Percentiles rank a stretch among this genome's conserved stretches.
Conservation (phyloP, 2,797 vertebrate genomes). For the Dromococcyx pavoninus region DNA sequence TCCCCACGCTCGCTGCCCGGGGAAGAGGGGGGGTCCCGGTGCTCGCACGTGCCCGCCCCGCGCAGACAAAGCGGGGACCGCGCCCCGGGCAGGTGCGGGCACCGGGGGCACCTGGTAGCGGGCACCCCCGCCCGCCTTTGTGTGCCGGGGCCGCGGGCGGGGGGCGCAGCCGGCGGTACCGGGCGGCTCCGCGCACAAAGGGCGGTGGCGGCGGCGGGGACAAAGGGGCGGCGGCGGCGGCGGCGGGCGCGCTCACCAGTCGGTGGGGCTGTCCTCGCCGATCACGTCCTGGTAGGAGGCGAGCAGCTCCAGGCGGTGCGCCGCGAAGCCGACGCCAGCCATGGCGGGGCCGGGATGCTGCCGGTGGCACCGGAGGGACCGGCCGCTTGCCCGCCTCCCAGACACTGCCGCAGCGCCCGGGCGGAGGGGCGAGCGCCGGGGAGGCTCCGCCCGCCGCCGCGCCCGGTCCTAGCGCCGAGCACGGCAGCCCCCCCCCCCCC, state of each 20-base stretch:
- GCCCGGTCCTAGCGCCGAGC: slow-evolving; percentile 74
- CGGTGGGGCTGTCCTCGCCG: slow-evolving; percentile 86
- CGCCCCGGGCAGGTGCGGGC: slow-evolving; percentile 16
- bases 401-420: slow-evolving; percentile 71
- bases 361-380: slow-evolving; percentile 55
- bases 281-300: slow-evolving; percentile 96
- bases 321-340: slow-evolving; percentile 87
- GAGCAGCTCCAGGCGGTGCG: slow-evolving; percentile 92
- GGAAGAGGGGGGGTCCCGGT: too few species aligned
- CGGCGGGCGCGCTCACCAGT: slow-evolving; percentile 86
- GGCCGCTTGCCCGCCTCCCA: slow-evolving; percentile 70
- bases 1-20: too few species aligned
- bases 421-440: slow-evolving; percentile 63
- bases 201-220: slow-evolving; percentile 40
- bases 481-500: background rate
- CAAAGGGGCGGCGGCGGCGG: slow-evolving; percentile 53
- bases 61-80: slow-evolving; percentile 45
- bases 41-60: slow-evolving; percentile 19
- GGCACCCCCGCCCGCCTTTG: slow-evolving; percentile 19
- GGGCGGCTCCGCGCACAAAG: slow-evolving; percentile 44
- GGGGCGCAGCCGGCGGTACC: slow-evolving; percentile 16
- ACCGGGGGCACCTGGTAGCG: too few species aligned
- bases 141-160: background rate
- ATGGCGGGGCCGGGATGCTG: slow-evolving; percentile 63
- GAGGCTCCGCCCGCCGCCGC: slow-evolving; percentile 71